Conservation (phyloP, 2,113 vertebrate genomes). For the Hydropotes inermis region DNA sequence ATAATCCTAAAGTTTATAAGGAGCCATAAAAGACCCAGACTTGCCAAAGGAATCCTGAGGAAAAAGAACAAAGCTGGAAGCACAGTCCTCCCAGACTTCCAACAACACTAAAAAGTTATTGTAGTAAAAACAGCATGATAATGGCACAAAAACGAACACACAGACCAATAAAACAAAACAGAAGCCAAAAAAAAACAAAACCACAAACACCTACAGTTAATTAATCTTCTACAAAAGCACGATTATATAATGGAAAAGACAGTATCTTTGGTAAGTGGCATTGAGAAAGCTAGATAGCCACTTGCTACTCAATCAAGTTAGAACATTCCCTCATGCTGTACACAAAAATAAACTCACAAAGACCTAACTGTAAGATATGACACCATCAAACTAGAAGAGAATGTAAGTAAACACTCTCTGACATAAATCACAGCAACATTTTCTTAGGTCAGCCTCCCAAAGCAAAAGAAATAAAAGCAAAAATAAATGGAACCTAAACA, state of each 20-base stretch:
- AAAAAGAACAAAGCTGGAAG: neutral
- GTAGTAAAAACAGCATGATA: neutral
- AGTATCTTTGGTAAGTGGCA: neutral
- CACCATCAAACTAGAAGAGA: neutral
- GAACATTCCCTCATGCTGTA: neutral
- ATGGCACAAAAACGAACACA: neutral
- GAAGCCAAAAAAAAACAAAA: neutral
- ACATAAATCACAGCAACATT: neutral
- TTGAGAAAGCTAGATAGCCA: neutral
- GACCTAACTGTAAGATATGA: neutral
- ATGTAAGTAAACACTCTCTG: neutral
- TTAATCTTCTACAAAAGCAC: neutral
- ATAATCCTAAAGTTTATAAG: neutral
- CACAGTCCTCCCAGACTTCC: neutral
- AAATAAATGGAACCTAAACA: neutral
- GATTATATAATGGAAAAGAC: neutral
- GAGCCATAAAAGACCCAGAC: neutral
- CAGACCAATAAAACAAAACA: neutral
- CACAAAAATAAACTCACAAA: neutral
- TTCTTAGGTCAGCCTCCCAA: neutral
- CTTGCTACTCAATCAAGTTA: neutral
- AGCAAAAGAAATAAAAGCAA: neutral
- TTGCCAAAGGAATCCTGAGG: neutral
- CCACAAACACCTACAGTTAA: neutral
- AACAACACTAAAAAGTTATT: neutral